A percentile compares a stretch with the other conserved stretches of the same genome.
These are phyloP conservation scores for Diadophis punctatus DNA, from an alignment of 2,113 vertebrate species.

Conservation along the genomic window DNA sequence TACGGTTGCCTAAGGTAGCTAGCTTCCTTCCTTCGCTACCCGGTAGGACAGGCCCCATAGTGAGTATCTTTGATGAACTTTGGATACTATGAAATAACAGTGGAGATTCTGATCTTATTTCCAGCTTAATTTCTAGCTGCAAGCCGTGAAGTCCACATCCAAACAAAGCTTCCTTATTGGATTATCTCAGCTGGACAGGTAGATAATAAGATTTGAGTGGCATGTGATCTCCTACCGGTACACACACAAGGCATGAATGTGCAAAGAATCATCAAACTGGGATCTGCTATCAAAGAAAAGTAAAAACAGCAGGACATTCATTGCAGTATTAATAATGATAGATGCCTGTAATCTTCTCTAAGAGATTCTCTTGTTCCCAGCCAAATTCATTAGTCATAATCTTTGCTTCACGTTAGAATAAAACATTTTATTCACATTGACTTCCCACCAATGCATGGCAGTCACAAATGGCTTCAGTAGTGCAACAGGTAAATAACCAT, in stretches of 20 bases:
- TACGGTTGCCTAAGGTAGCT: not conserved
- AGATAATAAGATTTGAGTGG: not conserved
- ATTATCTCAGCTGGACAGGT: not conserved
- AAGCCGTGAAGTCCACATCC: fast-evolving
- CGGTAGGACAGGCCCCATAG: not conserved
- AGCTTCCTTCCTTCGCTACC: not conserved
- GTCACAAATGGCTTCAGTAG: not conserved
- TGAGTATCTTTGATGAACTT: not conserved
- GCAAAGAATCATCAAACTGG: not conserved
- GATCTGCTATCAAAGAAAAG: fast-evolving
- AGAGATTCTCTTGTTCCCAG: not conserved
- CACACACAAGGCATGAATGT: fast-evolving
- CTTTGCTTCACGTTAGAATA: not conserved
- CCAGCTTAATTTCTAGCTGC: fast-evolving
- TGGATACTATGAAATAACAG: fast-evolving
- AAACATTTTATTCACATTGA: not conserved
- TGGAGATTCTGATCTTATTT: not conserved
- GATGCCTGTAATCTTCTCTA: fast-evolving
- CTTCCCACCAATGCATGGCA: not conserved
- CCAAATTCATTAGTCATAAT: not conserved
- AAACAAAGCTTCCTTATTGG: not conserved
- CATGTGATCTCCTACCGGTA: not conserved
- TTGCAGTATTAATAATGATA: conserved; percentile 4
- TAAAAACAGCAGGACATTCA: not conserved
- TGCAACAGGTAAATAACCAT: not conserved